phyloP scores from a whole-genome alignment of 1,140 invertebrate species.

The Bradynema listronoti region DNA sequence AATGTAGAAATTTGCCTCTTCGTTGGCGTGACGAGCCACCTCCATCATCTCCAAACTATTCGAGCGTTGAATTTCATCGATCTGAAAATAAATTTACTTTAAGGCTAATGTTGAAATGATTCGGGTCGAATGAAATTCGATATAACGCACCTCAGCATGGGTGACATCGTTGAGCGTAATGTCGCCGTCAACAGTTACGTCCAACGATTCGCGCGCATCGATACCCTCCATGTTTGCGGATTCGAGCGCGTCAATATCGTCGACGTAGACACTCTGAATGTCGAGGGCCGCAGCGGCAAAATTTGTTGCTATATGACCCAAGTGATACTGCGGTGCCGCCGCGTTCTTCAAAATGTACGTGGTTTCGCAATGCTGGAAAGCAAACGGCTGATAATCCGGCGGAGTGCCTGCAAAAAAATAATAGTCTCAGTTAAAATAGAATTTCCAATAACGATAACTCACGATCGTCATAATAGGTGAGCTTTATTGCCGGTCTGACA shows the following conservation, averaged over 20 bases:
- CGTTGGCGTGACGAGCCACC: no score
- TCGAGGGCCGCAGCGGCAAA: conserved; percentile 6
- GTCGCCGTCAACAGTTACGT: not conserved
- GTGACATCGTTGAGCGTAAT: no score
- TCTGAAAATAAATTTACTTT: no score
- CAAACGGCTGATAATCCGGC: conserved; percentile 13
- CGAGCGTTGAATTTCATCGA: no score
- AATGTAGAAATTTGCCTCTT: no score
- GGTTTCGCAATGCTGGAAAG: not conserved
- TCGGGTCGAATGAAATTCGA: no score
- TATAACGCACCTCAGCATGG: no score
- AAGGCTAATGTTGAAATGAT: no score
- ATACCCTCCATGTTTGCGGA: not conserved
- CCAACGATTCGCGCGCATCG: not conserved
- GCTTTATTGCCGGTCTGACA: conserved; percentile 6
- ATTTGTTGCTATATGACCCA: conserved; percentile 9
- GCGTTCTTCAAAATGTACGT: conserved; percentile 11
- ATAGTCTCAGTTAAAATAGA: not conserved
- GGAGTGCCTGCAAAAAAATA: conserved; percentile 11
- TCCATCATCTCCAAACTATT: no score
- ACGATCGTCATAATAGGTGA: conserved; percentile 24
- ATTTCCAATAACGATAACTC: not conserved
- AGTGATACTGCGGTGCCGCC: conserved; percentile 6
- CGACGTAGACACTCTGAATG: conserved; percentile 13
- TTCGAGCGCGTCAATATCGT: conserved; percentile 6